Base-by-base conservation (phyloP, 1,140 invertebrate species). In the Laupala kohalensis region DNA sequence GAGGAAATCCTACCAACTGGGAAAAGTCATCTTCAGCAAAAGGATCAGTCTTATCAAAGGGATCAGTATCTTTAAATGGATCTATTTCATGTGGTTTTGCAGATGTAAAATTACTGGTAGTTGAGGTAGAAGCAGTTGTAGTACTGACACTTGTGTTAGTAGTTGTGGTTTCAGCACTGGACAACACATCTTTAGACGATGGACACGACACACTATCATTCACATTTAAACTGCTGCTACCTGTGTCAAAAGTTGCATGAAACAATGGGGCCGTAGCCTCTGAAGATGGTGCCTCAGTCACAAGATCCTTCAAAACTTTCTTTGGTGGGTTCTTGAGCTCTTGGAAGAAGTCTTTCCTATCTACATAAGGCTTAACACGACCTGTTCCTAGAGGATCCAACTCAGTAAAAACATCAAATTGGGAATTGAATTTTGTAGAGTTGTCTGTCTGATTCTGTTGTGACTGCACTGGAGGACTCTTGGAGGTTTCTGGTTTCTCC, bases 301-400 rank as follows among this genome's bases (percentile, higher is more conserved):
- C 88, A 76, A 95, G 83, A 80, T 94, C 92, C 83, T 94, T 95
- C 65, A 94, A 84, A 24, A 92, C 88, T 83, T 94, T 94, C 84
- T 94, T 94, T 69, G 92, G 92, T 73, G 92, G 93, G 82, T 95
- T 95, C 84, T 95, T 95, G 73, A 95, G 84, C 77, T 95, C 91
- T 83, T 94, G 91, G 85, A 96, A 96, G 83, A 96, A 96, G 80
- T 94, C 92, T 85, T 95, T 95, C 82, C 94, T 94, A 85, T 96
- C 93, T 76, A 96, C 87, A 83, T 94, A 96, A 65, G 94, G 93
- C 81, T 91, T 92, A 81, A 88, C 92, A 79, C 90, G 86, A 76
- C 93, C 92, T 74, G 92, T 94, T 77, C 93, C 93, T 77, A 96
- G 81, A 70, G 94, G 93, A 86, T 96, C 94, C 81, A 96, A 82